Evolutionary conservation across 2,113 vertebrate genomes (phyloP).

Genomic region (Gymnogyps californianus): DNA sequence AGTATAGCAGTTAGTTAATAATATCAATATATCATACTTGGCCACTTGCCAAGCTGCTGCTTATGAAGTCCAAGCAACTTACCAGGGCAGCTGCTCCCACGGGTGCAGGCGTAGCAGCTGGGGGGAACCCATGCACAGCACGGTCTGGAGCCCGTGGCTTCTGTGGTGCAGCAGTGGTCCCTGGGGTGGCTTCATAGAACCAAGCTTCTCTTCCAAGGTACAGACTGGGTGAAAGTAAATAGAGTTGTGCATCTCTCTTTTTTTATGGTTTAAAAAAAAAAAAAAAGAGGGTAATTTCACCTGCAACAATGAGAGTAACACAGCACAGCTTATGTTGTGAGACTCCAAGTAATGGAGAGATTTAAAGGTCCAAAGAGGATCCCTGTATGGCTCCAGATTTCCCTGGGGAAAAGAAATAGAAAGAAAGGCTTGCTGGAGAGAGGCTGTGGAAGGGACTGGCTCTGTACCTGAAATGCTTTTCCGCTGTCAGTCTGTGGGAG

Average conservation of each 20-base stretch:
- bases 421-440: background rate
- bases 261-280: background rate
- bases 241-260: background rate
- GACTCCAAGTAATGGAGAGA: background rate
- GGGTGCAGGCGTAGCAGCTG: accelerated
- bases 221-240: background rate
- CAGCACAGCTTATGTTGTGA: background rate
- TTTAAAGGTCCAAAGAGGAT: background rate
- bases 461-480: background rate
- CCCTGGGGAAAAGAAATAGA: background rate
- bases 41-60: background rate
- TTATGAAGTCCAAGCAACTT: background rate
- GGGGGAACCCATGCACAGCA: accelerated
- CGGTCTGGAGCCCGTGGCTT: background rate
- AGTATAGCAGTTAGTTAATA: background rate
- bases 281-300: background rate
- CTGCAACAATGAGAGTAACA: accelerated
- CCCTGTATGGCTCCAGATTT: background rate
- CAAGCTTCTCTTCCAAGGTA: background rate
- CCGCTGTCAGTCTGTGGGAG: background rate
- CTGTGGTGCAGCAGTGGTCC: background rate
- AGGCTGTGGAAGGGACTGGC: background rate
- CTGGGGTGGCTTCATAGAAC: background rate
- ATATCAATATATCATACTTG: background rate
- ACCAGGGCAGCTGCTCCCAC: background rate